Percentiles rank a stretch among this genome's conserved stretches.
Conservation (phyloP, 2,113 vertebrate genomes). For the Podocnemis expansa region DNA sequence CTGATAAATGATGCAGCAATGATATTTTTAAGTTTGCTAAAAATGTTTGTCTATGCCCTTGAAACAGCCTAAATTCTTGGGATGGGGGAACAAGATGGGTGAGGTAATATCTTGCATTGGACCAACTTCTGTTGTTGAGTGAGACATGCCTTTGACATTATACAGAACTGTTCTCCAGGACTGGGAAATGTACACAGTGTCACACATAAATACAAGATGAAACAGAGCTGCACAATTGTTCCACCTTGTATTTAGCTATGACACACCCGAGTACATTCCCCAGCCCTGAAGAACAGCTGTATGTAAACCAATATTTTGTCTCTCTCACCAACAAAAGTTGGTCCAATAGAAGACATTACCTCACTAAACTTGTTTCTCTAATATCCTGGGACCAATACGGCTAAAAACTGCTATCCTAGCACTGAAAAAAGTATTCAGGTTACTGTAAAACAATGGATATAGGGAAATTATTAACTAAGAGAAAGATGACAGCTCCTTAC, state of each 20-base stretch:
- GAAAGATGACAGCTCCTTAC: neutral
- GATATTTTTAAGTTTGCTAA: neutral
- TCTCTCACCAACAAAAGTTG: neutral
- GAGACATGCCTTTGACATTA: neutral
- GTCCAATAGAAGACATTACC: neutral
- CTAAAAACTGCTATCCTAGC: neutral
- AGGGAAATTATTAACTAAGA: neutral
- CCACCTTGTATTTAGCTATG: neutral
- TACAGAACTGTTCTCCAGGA: neutral
- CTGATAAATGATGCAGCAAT: constrained; percentile 69
- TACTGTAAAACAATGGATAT: neutral
- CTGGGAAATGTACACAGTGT: neutral
- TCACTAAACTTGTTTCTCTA: neutral
- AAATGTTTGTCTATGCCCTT: neutral
- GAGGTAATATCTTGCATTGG: neutral
- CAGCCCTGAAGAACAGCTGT: neutral
- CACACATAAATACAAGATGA: neutral
- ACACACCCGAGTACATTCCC: neutral
- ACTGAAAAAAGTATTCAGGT: neutral
- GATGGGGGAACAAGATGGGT: neutral
- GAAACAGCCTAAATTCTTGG: neutral
- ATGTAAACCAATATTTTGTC: neutral
- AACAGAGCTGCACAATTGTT: neutral
- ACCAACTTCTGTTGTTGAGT: neutral
- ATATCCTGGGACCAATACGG: neutral